Evolutionary conservation across 2,888 invertebrate genomes (phyloP), one percentile per base, ranked within the genome.

Genomic region (Elegia similella): DNA sequence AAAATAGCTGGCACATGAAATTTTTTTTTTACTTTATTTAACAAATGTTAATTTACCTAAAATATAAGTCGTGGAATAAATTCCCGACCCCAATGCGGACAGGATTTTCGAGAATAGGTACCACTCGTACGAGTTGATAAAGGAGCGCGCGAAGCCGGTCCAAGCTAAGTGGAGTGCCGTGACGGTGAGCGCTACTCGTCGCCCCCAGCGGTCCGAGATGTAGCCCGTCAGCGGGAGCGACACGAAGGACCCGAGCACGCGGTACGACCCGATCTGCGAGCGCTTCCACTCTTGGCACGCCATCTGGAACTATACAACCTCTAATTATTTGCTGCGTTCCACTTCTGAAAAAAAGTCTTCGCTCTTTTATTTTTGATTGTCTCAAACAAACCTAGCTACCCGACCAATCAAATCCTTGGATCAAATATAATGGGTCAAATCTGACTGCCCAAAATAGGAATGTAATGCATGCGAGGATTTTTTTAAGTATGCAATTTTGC

Each of bases 131-230:
- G 93, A 93, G 58, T 93, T 92, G 56, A 95, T 93, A 71, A 95
- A 94, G 8, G 95, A 94, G 56, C 95, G 93, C 16, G 93, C 86
- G 34, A 95, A 80, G 2, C 96, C 96, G 56, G 94, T 86, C 72
- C 95, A 80, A 53, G 93, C 94, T 23, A 94, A 94, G 64, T 94
- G 80, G 64, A 93, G 89, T 64, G 94, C 93, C 63, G 94, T 93
- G 66, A 93, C 78, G 34, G 94, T 92, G 66, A 95, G 88, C 8
- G 94, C 90, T 44, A 93, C 91, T 65, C 93, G 93, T 32, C 95
- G 91, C 1, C 95, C 95, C 88, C 92, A 96, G 92, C 93, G 94
- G 84, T 96, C 96, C 0, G 96, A 95, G 62, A 96, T 85, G 67
- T 93, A 93, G 38, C 96, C 96, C 0, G 95, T 93, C 59, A 95